These are phyloP conservation scores for Cardiocondyla obscurior DNA, from an alignment of 1,140 invertebrate genomes.

Conservation along the genomic window DNA sequence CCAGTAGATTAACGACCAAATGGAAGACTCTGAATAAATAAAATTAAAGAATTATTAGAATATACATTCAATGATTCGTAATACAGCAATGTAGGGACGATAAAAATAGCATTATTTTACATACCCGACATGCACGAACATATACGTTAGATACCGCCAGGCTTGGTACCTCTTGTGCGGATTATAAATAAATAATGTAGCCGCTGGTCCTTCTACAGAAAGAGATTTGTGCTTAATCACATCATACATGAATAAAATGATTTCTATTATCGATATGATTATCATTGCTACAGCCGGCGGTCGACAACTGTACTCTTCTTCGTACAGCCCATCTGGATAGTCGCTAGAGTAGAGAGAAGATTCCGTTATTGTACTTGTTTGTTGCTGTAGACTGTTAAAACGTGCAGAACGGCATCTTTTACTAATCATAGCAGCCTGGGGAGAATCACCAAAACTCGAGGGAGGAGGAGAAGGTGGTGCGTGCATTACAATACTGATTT, in stretches of 20 bases:
- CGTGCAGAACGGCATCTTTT: conserved; percentile 5
- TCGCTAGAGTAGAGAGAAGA: conserved; percentile 80
- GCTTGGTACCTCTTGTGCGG: conserved; percentile 93
- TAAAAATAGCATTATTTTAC: conserved; percentile 70
- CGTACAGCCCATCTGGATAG: conserved; percentile 90
- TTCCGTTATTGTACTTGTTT: conserved; percentile 73
- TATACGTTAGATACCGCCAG: conserved; percentile 97
- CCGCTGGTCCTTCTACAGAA: conserved; percentile 88
- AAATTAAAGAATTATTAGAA: neutral
- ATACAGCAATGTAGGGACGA: neutral
- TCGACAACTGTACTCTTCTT: conserved; percentile 93
- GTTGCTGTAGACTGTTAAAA: conserved; percentile 71
- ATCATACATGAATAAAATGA: conserved; percentile 88
- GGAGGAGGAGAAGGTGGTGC: conserved; percentile 25
- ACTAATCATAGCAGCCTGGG: neutral
- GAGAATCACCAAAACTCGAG: conserved; percentile 33
- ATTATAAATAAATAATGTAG: conserved; percentile 94
- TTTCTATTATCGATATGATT: conserved; percentile 89
- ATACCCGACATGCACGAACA: conserved; percentile 98
- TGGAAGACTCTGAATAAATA: conserved; percentile 88
- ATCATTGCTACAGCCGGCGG: conserved; percentile 95
- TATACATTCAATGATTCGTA: neutral
- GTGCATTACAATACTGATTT: conserved; percentile 30
- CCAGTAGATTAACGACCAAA: conserved; percentile 95
- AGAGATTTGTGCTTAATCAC: conserved; percentile 79